These are phyloP conservation scores for Dreissena polymorpha DNA, from an alignment of 1,140 invertebrate species.

Conservation along the genomic window DNA sequence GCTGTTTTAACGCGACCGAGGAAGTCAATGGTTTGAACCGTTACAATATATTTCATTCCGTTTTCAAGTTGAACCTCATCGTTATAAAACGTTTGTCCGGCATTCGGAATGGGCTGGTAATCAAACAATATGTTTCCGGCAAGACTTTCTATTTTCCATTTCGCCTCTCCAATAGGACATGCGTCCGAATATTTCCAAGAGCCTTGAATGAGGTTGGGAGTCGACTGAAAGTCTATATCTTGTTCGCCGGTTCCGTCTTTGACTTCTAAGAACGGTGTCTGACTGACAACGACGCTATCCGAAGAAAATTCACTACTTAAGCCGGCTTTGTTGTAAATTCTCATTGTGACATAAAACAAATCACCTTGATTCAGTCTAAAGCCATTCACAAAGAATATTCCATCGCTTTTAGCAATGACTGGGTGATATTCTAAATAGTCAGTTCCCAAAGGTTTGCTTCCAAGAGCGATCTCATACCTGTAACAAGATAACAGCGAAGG, in stretches of 20 bases:
- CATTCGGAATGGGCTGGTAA: slow-evolving; percentile 13
- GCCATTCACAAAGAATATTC: slow-evolving; percentile 4
- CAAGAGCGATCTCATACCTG: slow-evolving; percentile 27
- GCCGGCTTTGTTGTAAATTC: slow-evolving; percentile 40
- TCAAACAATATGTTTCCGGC: slow-evolving; percentile 23
- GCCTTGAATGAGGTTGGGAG: slow-evolving; percentile 25
- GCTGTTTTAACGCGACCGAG: slow-evolving; percentile 19
- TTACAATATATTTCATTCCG: slow-evolving; percentile 40
- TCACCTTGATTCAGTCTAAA: slow-evolving; percentile 4
- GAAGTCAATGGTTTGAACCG: slow-evolving; percentile 25
- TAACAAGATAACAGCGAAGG: not conserved
- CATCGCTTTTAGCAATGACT: not conserved
- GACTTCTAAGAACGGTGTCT: not conserved
- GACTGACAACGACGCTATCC: slow-evolving; percentile 32
- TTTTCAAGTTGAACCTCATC: slow-evolving; percentile 38
- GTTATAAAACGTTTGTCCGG: slow-evolving; percentile 17
- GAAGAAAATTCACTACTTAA: slow-evolving; percentile 26
- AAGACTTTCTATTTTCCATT: slow-evolving; percentile 26
- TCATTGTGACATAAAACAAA: slow-evolving; percentile 14
- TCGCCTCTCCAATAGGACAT: slow-evolving; percentile 21
- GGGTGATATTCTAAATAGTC: slow-evolving; percentile 17
- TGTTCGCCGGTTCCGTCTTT: slow-evolving; percentile 4
- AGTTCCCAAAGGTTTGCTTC: not conserved
- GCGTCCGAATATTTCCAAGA: slow-evolving; percentile 34
- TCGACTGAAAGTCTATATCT: slow-evolving; percentile 39